Conservation (phyloP, 2,888 invertebrate genomes). For the Dryocosmus kuriphilus region DNA sequence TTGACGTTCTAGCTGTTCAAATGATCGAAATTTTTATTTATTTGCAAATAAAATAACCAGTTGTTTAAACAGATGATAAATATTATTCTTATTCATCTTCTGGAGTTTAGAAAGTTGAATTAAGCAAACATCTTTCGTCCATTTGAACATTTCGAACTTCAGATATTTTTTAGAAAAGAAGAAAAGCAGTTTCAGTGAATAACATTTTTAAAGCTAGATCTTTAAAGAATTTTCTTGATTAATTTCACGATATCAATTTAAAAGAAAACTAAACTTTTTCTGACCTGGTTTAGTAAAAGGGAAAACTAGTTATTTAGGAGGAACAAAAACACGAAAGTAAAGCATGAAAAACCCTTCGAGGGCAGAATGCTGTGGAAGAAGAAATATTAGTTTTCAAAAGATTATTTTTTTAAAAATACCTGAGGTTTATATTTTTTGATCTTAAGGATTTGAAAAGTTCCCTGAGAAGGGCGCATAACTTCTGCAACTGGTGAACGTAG, state of each 20-base stretch:
- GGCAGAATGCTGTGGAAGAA: background rate
- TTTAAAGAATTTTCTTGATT: background rate
- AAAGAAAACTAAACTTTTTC: background rate
- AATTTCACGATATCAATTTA: background rate
- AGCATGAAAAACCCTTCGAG: background rate
- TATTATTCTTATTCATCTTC: no score
- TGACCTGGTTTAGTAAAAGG: background rate
- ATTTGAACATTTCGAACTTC: no score
- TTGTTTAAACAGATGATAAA: no score
- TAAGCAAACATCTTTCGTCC: no score
- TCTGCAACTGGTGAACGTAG: background rate
- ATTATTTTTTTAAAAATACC: constrained; percentile 20
- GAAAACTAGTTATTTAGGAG: constrained; percentile 8
- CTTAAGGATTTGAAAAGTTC: background rate
- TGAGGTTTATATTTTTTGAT: constrained; percentile 26
- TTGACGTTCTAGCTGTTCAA: no score
- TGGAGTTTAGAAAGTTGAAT: no score
- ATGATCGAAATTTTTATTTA: no score
- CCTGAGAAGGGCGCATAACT: background rate
- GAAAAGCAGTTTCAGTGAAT: background rate
- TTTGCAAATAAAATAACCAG: no score
- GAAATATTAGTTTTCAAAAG: constrained; percentile 20
- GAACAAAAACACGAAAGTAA: constrained; percentile 21
- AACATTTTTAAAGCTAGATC: background rate
- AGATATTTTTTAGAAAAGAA: no score